Conservation (phyloP, 1,140 invertebrate species). For the Centruroides sculpturatus region DNA sequence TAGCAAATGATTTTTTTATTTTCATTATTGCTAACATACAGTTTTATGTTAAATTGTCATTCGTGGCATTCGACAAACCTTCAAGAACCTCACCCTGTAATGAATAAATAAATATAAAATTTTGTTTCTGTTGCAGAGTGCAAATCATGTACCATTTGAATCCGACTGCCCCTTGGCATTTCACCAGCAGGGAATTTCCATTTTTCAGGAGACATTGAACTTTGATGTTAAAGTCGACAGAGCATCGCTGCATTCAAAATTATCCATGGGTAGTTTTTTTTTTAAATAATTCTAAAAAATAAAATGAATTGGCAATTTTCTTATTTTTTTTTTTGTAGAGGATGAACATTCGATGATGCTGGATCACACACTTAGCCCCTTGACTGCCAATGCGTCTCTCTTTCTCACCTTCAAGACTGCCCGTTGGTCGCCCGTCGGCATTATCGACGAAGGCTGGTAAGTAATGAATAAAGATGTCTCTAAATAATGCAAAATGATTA, state of each 20-base stretch:
- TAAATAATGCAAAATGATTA: no score
- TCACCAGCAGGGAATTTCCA: constrained; percentile 5
- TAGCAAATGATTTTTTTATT: no score
- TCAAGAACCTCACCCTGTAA: no score
- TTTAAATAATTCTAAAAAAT: background rate
- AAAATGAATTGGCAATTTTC: background rate
- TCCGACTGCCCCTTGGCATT: constrained; percentile 1
- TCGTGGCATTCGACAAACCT: no score
- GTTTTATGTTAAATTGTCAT: no score
- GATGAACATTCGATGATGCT: constrained; percentile 1
- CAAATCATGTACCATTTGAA: constrained; percentile 5
- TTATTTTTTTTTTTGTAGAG: background rate
- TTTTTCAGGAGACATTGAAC: background rate
- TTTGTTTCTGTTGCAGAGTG: background rate
- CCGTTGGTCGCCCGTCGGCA: constrained; percentile 8
- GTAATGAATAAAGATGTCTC: background rate
- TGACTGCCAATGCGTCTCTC: background rate
- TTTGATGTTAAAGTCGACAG: background rate
- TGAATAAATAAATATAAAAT: no score
- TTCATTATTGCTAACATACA: no score
- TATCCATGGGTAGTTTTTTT: background rate
- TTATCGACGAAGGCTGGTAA: background rate
- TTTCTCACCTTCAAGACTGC: background rate
- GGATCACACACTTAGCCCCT: constrained; percentile 6
- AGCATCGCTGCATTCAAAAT: background rate